Base-by-base conservation (phyloP, 2,888 invertebrate species). In the Odontothrips loti region DNA sequence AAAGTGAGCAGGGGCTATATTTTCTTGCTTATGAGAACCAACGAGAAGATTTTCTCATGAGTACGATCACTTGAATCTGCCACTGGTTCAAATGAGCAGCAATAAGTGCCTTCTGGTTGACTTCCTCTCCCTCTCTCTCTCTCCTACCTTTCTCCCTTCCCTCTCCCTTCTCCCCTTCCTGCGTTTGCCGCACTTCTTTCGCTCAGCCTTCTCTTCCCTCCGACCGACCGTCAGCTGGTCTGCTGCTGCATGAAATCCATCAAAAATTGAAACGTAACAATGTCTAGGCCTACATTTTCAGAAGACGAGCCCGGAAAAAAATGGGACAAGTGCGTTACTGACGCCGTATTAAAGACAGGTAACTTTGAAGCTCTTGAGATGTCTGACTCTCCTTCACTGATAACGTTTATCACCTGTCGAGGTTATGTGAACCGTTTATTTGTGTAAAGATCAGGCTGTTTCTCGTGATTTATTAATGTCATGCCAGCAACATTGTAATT, bases 211-310 rank as follows among this genome's bases (percentile, higher is more conserved):
- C 20, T 15, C 15, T 58, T 20, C 15, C 58, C 15, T 6, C 51
- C 20, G 15, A 68, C 27, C 27, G 27, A 27, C 68, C 68, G 68
- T 75, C 68, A 75, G 68, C 68, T 75, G 68, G 27, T 75, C 68
- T 15, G 10, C 58, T 58, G 58, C n/a, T n/a, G 58, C 15, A 58
- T 58, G 58, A 27, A 9, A 27, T 10, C 68, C 27, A 27, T 27
- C 27, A 27, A 27, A 75, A 75, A 27, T 75, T 75, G 23, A 27
- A 12, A 23, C 27, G 12, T 63, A 20, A 88, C 87, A 87, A 89
- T 89, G 89, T 87, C 88, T 85, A 85, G 87, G 82, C 85, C 86
- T 68, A 85, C 87, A 79, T 90, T 87, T 87, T 87, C 89, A 84
- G 82, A 82, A 78, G 81, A 82, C 80, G 82, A 82, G 80, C 80